A percentile compares a stretch with the other conserved stretches of the same genome.
These are phyloP conservation scores for Danio jaintianensis DNA, from an alignment of 2,797 vertebrate species.

Conservation along the genomic window DNA sequence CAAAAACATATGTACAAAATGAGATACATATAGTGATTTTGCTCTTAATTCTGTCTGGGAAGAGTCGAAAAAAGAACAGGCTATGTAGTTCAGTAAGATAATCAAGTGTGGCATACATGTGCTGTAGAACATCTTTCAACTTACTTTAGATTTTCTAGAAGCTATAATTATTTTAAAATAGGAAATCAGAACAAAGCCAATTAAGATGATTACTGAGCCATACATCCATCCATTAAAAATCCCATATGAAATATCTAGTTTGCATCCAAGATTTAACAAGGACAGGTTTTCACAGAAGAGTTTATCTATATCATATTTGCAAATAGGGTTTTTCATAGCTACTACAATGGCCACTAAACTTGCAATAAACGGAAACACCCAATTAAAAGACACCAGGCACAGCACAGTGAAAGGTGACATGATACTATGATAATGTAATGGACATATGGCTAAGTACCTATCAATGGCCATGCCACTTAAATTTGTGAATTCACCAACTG, in stretches of 20 bases:
- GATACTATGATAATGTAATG: constrained; percentile 34
- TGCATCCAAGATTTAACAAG: constrained; percentile 20
- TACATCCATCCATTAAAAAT: constrained; percentile 2
- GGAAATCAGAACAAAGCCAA: constrained; percentile 33
- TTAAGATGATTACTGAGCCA: not conserved
- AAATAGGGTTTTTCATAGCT: constrained; percentile 12
- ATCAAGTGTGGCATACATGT: constrained; percentile 38
- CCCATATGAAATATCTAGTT: not conserved
- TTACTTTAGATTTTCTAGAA: constrained; percentile 39
- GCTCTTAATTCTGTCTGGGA: constrained; percentile 27
- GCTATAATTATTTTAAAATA: constrained; percentile 32
- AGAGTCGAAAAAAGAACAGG: constrained; percentile 1
- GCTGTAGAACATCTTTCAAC: constrained; percentile 43
- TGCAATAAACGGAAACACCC: constrained; percentile 19
- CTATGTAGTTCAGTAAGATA: constrained; percentile 7
- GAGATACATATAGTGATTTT: not conserved
- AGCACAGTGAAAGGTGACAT: constrained; percentile 20
- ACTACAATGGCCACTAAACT: not conserved
- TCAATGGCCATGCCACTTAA: constrained; percentile 40
- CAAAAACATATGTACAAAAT: not conserved
- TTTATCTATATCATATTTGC: constrained; percentile 11
- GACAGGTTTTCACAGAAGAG: constrained; percentile 16
- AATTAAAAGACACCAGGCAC: constrained; percentile 25
- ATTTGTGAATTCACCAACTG: constrained; percentile 30
- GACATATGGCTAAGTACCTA: constrained; percentile 34